Evolutionary conservation across 2,888 invertebrate species (phyloP), one percentile per base, ranked within the genome.

Genomic region (Petrolisthes manimaculis): DNA sequence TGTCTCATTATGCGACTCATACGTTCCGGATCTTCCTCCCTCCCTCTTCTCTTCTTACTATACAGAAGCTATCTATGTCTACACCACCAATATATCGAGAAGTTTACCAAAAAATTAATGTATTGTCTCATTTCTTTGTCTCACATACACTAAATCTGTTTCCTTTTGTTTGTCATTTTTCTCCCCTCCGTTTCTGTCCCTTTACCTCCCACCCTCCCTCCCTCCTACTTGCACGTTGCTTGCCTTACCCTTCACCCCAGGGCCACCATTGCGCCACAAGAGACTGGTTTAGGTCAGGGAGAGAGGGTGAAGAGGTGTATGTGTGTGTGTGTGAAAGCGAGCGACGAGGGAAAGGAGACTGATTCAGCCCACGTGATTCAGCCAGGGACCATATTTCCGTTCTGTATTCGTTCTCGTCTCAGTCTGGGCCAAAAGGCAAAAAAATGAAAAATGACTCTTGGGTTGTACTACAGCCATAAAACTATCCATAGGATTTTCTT

Each of bases 151-250:
- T n/a, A 9, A 12, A 14, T 21, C 54, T 54, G 9, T 54, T 54
- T 37, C 51, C 53, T 24, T 51, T 84, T 75, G 75, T 84, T 54
- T 53, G 75, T 75, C 54, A 5, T 53, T 71, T 37, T 56, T 53
- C 37, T 18, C 37, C 74, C 61, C 37, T 77, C 83, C 24, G 83
- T 77, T 37, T 3, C 86, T 83, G 37, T 81, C 81, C 37, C 53
- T 82, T 9, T 82, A 82, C 55, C 69, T 86, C 81, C 12, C 74
- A 6, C 4, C 75, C 56, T 1, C 82, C 37, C 82, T 18, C n/a
- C 80, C 0, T 56, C n/a, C 80, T 54, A 37, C 37, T 37, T 37
- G 37, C 37, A 37, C 37, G 2, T 37, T 37, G 37, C 37, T 37
- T 37, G 37, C 37, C 37, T 37, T 54, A 18, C 14, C 54, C 69